These are phyloP conservation scores for Beris morrisii DNA, from an alignment of 2,888 invertebrate genomes.

Conservation along the genomic window DNA sequence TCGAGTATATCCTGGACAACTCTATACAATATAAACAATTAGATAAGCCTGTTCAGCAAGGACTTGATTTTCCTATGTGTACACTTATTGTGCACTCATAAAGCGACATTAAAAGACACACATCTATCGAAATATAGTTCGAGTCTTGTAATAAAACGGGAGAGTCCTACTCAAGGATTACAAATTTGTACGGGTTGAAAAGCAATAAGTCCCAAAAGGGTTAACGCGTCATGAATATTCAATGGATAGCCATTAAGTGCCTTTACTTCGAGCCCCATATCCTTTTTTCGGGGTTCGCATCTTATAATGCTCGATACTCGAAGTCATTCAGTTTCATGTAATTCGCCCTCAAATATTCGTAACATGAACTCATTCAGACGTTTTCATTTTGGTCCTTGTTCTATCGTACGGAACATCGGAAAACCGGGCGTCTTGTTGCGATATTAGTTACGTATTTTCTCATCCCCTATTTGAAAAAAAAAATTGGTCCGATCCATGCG, in stretches of 20 bases:
- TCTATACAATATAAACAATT: slow-evolving; percentile 27
- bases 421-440: too few relatives aligned
- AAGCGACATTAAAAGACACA: not conserved
- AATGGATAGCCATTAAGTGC: slow-evolving; percentile 35
- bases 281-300: too few relatives aligned
- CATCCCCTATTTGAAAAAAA: slow-evolving; percentile 4
- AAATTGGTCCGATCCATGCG: too few relatives aligned
- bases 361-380: slow-evolving; percentile 3
- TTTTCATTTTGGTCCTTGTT: slow-evolving; percentile 4
- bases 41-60: slow-evolving; percentile 24
- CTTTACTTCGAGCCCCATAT: slow-evolving; percentile 12
- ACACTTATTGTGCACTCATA: slow-evolving; percentile 3
- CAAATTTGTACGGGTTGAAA: slow-evolving; percentile 32
- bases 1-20: too few relatives aligned
- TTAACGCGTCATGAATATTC: slow-evolving; percentile 39
- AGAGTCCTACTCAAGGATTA: slow-evolving; percentile 5
- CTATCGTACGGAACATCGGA: not conserved
- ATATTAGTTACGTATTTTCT: too few relatives aligned
- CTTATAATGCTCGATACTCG: slow-evolving; percentile 3
- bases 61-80: not conserved
- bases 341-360: slow-evolving; percentile 23
- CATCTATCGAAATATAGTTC: too few relatives aligned
- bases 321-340: slow-evolving; percentile 12
- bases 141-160: slow-evolving; percentile 10
- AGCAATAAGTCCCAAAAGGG: slow-evolving; percentile 36